A percentile compares a stretch with the other conserved stretches of the same genome.
Evolutionary conservation across 2,113 vertebrate species (phyloP).

Genomic region (Aspidoscelis tigris): DNA sequence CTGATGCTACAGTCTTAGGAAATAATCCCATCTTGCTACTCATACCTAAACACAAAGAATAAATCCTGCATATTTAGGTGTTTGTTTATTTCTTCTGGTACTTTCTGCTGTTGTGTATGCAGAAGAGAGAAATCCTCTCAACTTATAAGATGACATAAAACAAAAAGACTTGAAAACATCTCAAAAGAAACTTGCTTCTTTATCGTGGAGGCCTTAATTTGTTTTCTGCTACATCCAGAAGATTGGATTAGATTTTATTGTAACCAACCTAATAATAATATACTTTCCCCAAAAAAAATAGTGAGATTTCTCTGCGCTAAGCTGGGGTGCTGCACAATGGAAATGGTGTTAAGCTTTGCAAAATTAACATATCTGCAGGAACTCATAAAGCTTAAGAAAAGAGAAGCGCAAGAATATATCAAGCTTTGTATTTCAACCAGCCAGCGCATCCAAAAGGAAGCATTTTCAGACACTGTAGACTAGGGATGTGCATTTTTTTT

Average conservation of each 20-base stretch:
- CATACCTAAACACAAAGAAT: background rate
- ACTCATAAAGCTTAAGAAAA: constrained; percentile 1
- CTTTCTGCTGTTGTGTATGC: background rate
- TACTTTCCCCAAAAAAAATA: background rate
- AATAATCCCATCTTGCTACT: background rate
- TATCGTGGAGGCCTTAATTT: constrained; percentile 12
- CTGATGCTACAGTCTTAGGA: background rate
- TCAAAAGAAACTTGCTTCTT: constrained; percentile 7
- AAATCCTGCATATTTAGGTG: background rate
- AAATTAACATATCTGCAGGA: constrained; percentile 26
- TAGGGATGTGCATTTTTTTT: no score
- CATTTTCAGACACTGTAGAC: no score
- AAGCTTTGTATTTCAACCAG: background rate
- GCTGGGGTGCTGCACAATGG: constrained; percentile 9
- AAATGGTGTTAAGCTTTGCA: constrained; percentile 12
- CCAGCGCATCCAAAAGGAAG: background rate
- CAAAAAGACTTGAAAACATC: background rate
- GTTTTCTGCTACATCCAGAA: background rate
- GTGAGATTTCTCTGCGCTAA: background rate
- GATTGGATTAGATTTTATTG: background rate
- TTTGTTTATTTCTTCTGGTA: background rate
- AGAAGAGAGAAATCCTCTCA: background rate
- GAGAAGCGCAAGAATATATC: background rate
- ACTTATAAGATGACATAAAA: background rate
- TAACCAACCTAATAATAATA: no score